These are phyloP conservation scores for Leptodactylus fallax DNA, from an alignment of 2,797 vertebrate genomes.

Conservation along the genomic window DNA sequence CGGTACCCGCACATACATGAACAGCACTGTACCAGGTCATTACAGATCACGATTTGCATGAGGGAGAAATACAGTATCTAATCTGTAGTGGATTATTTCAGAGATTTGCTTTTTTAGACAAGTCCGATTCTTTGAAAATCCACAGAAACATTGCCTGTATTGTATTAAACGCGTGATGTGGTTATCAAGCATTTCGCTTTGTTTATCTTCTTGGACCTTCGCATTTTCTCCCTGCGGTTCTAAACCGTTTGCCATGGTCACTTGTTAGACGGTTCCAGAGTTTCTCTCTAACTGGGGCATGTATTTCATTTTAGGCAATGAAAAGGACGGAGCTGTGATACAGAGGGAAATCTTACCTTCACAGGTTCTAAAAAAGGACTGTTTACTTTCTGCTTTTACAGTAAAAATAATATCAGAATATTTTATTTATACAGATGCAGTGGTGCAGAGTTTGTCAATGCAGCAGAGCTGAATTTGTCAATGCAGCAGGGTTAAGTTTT, in stretches of 20 bases:
- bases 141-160: slow-evolving; percentile 56
- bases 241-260: slow-evolving; percentile 53
- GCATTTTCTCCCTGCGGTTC: slow-evolving; percentile 45
- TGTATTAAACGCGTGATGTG: slow-evolving; percentile 53
- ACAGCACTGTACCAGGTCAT: slow-evolving; percentile 4
- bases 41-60: slow-evolving; percentile 5
- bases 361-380: background rate
- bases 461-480: background rate
- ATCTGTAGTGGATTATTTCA: background rate
- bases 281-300: slow-evolving; percentile 25
- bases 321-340: background rate
- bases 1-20: slow-evolving; percentile 46
- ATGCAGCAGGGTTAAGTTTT: background rate
- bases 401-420: background rate
- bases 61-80: slow-evolving; percentile 66
- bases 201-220: slow-evolving; percentile 48
- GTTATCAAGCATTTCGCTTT: slow-evolving; percentile 53
- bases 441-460: background rate
- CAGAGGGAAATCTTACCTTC: background rate
- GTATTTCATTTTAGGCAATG: slow-evolving; percentile 23
- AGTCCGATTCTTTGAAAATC: slow-evolving; percentile 61
- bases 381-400: background rate
- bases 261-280: slow-evolving; percentile 12
- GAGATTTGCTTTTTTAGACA: slow-evolving; percentile 63
- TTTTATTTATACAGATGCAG: background rate